A percentile compares a stretch with the other conserved stretches of the same genome.
Conservation (phyloP, 2,113 vertebrate genomes). For the Phrynocephalus versicolor region DNA sequence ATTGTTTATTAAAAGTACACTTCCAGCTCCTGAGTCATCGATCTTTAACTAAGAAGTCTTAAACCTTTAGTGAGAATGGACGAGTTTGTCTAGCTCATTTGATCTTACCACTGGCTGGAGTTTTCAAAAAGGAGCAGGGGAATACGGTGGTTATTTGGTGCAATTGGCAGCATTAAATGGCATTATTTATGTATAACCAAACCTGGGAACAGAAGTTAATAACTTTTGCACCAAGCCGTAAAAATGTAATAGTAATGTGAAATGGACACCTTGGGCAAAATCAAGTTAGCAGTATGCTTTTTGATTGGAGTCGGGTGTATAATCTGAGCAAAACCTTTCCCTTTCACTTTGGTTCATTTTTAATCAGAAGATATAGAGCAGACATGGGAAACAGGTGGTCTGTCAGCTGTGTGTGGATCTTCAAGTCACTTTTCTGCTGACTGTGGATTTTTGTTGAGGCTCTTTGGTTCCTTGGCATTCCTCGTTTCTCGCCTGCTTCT, state of each 20-base stretch:
- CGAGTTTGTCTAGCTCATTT: neutral
- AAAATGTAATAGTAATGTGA: conserved; percentile 35
- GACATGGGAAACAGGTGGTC: conserved; percentile 30
- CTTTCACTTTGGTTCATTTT: conserved; percentile 12
- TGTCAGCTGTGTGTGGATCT: conserved; percentile 25
- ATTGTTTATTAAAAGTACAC: no score
- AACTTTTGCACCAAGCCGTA: conserved; percentile 55
- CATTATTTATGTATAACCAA: conserved; percentile 50
- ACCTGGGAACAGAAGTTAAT: conserved; percentile 55
- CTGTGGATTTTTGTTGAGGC: conserved; percentile 5
- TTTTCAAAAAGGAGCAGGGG: neutral
- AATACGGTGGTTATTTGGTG: neutral
- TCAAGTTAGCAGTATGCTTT: conserved; percentile 28
- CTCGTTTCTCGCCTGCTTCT: neutral
- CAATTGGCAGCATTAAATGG: conserved; percentile 48
- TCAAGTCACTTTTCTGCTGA: conserved; percentile 34
- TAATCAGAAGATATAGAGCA: conserved; percentile 23
- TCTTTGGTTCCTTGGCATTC: neutral
- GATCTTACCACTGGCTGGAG: neutral
- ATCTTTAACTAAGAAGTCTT: neutral
- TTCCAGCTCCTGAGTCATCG: neutral
- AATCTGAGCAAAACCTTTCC: conserved; percentile 11
- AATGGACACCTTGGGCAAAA: conserved; percentile 25
- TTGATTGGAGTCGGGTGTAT: conserved; percentile 30
- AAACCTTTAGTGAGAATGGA: neutral